Conservation (phyloP, 2,113 vertebrate genomes). For the Ammospiza nelsoni region DNA sequence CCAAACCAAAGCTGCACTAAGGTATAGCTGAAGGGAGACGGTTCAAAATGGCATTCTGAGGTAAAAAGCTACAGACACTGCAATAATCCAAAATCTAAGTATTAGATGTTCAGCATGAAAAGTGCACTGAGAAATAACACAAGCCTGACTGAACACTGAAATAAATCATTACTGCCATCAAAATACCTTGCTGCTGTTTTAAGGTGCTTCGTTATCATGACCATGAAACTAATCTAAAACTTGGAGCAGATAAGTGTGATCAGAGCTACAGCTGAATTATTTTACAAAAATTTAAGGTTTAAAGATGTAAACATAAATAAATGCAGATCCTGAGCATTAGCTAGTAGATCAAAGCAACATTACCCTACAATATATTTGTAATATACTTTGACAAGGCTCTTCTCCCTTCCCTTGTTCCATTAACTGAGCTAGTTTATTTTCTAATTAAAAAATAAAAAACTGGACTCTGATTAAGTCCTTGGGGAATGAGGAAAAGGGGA, state of each 20-base stretch:
- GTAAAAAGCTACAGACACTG: not conserved
- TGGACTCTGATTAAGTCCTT: not conserved
- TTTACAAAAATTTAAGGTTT: not conserved
- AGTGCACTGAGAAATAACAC: not conserved
- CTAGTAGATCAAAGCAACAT: not conserved
- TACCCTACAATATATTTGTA: not conserved
- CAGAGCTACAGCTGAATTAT: not conserved
- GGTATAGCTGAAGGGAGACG: not conserved
- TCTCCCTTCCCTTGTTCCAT: not conserved
- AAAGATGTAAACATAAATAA: not conserved
- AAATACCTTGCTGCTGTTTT: not conserved
- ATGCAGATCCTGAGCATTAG: not conserved
- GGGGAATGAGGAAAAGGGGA: not conserved
- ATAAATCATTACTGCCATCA: not conserved
- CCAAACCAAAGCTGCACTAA: not conserved
- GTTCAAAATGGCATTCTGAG: not conserved
- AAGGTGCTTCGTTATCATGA: not conserved
- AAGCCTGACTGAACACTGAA: not conserved
- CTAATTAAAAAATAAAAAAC: not conserved
- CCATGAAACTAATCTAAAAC: not conserved
- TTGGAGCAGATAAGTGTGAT: not conserved
- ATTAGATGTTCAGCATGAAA: not conserved
- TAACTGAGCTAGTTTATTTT: not conserved
- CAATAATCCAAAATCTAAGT: not conserved
- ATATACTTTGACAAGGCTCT: not conserved